Evolutionary conservation across 2,113 vertebrate genomes (phyloP), one percentile per base, ranked within the genome.

Genomic region (Leiothrix lutea): DNA sequence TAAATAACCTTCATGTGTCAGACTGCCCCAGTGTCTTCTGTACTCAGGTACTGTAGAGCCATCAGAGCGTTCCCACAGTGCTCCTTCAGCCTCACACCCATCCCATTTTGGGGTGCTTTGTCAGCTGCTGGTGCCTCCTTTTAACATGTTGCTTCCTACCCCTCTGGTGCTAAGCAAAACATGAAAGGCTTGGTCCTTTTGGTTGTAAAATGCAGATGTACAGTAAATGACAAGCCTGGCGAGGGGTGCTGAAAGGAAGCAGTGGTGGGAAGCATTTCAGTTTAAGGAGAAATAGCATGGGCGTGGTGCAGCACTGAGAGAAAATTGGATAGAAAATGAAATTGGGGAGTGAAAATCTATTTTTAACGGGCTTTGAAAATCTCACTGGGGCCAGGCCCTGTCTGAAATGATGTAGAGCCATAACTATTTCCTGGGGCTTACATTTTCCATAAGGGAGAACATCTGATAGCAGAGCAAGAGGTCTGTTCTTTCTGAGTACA

Each of bases 331-430:
- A 80, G 74, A 87, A 89, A 94, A 94, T 88, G 3, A 79, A 94
- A 94, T 1, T 64, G 64, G 47, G 64, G 71, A 95, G 29, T 35
- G 70, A 70, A 94, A 91, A 77, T 19, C 74, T 89, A 81, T 78
- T 96, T 96, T 85, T 96, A 89, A 90, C 28, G 80, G 56, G 25
- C 57, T 93, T 88, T 92, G 71, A 91, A 91, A 95, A 86, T 85
- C 80, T 90, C 24, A 4, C 71, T 91, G 62, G 51, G 85, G 71
- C 90, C 81, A 82, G 47, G 47, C 60, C 56, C 71, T 88, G 91
- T 84, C 72, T 94, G 83, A 93, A 94, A 88, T 94, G 75, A 94
- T 84, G 89, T 77, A 93, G 81, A 92, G 44, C 60, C 51, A 20
- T 70, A 88, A 93, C 62, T 83, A 19, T 91, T 93, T 96, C 90